Evolutionary conservation across 2,113 vertebrate genomes (phyloP).

Genomic region (Piaya cayana): DNA sequence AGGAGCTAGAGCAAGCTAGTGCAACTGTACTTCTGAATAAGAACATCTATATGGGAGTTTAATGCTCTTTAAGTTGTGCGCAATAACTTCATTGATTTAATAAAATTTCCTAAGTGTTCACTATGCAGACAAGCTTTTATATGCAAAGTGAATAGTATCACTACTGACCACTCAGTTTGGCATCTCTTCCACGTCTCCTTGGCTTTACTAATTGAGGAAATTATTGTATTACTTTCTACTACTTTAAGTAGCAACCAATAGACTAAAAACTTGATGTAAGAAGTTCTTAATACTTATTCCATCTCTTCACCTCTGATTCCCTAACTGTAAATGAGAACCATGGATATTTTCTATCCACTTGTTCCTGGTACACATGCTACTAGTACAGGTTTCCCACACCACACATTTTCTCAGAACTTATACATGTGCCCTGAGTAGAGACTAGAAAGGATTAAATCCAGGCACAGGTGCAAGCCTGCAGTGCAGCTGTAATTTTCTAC

Average conservation of each 20-base stretch:
- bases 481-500: conserved; percentile 40
- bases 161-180: not conserved
- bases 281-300: not conserved
- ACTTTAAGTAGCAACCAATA: no score
- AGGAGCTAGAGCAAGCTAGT: not conserved
- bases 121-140: not conserved
- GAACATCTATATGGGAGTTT: not conserved
- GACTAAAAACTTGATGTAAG: not conserved
- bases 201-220: not conserved
- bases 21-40: not conserved
- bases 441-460: conserved; percentile 21
- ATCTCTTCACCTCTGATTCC: not conserved
- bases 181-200: not conserved
- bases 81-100: not conserved
- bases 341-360: not conserved
- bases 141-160: not conserved
- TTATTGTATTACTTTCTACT: not conserved
- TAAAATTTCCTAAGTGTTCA: not conserved
- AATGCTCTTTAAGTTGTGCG: not conserved
- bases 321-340: not conserved
- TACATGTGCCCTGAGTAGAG: not conserved
- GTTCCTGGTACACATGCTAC: not conserved
- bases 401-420: not conserved
- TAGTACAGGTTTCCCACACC: not conserved
- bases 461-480: conserved; percentile 44